Percentiles rank a stretch among this genome's conserved stretches.
Conservation (phyloP, 2,797 vertebrate species). For the Falco rusticolus region DNA sequence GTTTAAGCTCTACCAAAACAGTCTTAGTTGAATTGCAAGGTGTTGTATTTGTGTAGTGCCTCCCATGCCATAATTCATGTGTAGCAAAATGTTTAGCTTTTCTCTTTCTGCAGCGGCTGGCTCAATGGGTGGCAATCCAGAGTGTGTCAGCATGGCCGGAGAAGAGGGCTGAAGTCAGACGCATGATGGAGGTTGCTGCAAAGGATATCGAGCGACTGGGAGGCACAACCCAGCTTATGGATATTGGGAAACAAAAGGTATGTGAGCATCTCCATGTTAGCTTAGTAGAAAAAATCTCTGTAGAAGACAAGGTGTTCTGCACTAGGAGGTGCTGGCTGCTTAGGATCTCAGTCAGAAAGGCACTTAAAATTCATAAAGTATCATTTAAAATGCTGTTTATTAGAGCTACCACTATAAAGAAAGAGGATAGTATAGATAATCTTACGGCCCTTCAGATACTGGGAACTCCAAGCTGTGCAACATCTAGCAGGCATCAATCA, state of each 20-base stretch:
- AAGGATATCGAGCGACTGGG: conserved; percentile 88
- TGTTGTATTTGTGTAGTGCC: background rate
- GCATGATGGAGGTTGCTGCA: conserved; percentile 92
- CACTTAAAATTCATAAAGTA: background rate
- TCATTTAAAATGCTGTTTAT: background rate
- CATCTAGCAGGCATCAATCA: background rate
- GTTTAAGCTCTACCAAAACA: background rate
- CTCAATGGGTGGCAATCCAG: conserved; percentile 92
- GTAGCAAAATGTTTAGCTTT: background rate
- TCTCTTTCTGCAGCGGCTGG: conserved; percentile 80
- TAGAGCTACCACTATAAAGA: background rate
- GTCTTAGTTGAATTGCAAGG: background rate
- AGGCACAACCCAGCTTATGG: conserved; percentile 86
- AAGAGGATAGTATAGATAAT: background rate
- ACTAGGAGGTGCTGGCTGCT: background rate
- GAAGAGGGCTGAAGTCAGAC: conserved; percentile 90
- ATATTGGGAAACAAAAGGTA: conserved; percentile 91
- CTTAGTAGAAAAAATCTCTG: background rate
- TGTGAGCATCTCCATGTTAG: background rate
- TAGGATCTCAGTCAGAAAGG: background rate
- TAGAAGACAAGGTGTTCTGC: background rate
- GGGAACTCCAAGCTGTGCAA: background rate
- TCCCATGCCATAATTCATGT: background rate
- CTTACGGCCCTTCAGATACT: background rate
- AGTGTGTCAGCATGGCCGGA: conserved; percentile 96